A percentile compares a stretch with the other conserved stretches of the same genome.
phyloP scores from a whole-genome alignment of 2,113 vertebrate genomes.

The Sterrhoptilus dennistouni region DNA sequence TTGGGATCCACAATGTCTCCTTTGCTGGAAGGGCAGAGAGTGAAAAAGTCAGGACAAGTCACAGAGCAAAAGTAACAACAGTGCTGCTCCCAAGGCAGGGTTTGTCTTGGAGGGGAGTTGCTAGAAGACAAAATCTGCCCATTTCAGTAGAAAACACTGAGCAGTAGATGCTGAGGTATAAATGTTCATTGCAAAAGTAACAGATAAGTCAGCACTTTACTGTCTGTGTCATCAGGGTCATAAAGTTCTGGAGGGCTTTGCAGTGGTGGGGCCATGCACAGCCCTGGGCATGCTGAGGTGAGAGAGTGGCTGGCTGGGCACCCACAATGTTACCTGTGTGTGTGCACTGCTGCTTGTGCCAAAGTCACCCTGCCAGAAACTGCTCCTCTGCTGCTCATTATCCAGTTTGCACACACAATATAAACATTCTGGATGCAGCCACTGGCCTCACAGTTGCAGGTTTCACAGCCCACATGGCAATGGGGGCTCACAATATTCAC shows the following conservation, averaged over 20 bases:
- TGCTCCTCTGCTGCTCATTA: background rate
- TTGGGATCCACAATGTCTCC: slow-evolving; percentile 75
- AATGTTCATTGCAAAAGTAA: background rate
- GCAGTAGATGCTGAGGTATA: background rate
- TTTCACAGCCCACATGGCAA: background rate
- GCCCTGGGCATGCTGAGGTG: background rate
- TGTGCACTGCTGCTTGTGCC: background rate
- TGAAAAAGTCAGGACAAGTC: background rate
- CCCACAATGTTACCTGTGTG: fast-evolving
- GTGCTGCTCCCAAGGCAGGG: background rate
- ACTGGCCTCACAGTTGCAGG: no score
- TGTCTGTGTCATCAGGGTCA: background rate
- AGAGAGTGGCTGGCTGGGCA: background rate
- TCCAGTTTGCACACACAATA: background rate
- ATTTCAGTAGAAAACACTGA: background rate
- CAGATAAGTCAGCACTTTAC: background rate
- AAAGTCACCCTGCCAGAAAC: background rate
- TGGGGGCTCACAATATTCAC: no score
- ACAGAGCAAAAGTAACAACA: background rate
- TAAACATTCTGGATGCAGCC: background rate
- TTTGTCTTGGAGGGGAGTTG: background rate
- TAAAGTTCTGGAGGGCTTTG: background rate
- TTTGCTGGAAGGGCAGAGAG: slow-evolving; percentile 70
- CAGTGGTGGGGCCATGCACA: background rate
- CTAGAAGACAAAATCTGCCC: background rate